phyloP scores from a whole-genome alignment of 1,140 invertebrate genomes.

The Anoplophora glabripennis region DNA sequence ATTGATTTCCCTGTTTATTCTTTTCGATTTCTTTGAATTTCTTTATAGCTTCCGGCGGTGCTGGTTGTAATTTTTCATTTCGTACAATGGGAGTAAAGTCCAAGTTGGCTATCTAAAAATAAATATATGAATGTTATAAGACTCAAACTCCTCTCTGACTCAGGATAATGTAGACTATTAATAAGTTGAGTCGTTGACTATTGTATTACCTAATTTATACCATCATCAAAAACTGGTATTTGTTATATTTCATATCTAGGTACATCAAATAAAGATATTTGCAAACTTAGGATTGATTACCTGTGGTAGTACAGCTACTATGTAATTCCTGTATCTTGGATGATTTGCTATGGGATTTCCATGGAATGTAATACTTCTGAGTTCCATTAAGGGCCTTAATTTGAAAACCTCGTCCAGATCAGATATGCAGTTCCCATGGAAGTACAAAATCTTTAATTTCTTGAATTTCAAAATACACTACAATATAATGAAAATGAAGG shows the following conservation, averaged over 20 bases:
- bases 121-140: no score
- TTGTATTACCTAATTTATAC: no score
- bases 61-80: slow-evolving; percentile 35
- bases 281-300: no score
- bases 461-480: slow-evolving; percentile 43
- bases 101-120: slow-evolving; percentile 44
- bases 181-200: no score
- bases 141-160: no score
- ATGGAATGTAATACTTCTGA: slow-evolving; percentile 54
- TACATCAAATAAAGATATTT: no score
- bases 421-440: slow-evolving; percentile 55
- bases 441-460: slow-evolving; percentile 48
- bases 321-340: slow-evolving; percentile 49
- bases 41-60: slow-evolving; percentile 29
- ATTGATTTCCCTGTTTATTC: slow-evolving; percentile 1
- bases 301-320: slow-evolving; percentile 53
- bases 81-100: slow-evolving; percentile 51
- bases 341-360: slow-evolving; percentile 54
- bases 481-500: not conserved
- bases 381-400: slow-evolving; percentile 46
- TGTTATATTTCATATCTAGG: no score
- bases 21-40: slow-evolving; percentile 28
- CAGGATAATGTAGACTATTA: no score
- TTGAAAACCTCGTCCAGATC: slow-evolving; percentile 49
- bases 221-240: no score